Evolutionary conservation across 2,113 vertebrate genomes (phyloP).

Genomic region (Pelodiscus sinensis): DNA sequence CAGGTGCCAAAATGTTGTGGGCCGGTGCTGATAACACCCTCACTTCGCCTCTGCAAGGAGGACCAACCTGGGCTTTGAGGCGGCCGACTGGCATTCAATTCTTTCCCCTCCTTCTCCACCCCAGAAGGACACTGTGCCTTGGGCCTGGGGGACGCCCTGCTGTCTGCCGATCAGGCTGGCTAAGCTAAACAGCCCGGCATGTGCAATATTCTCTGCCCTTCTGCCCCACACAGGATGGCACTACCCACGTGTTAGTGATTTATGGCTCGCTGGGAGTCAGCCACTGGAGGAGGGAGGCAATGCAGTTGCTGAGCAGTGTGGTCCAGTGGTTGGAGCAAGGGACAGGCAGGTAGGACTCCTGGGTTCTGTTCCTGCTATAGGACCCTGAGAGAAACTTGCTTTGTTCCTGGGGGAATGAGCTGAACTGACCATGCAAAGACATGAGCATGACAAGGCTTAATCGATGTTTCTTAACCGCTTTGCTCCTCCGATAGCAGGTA

Average conservation of each 20-base stretch:
- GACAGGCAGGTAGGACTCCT: not conserved
- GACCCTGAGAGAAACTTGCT: not conserved
- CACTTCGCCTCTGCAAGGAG: no score
- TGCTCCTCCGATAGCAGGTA: not conserved
- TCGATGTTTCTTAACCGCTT: not conserved
- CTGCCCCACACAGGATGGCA: not conserved
- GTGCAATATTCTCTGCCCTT: not conserved
- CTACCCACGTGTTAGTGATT: not conserved
- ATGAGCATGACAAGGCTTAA: not conserved
- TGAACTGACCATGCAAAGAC: not conserved
- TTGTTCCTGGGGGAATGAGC: not conserved
- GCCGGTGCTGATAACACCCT: no score
- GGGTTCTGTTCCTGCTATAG: not conserved
- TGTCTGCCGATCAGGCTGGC: not conserved
- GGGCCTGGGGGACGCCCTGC: not conserved
- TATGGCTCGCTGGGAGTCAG: not conserved
- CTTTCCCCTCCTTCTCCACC: not conserved
- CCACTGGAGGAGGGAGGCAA: not conserved
- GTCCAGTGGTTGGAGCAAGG: not conserved
- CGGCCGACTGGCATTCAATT: not conserved
- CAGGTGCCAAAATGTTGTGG: no score
- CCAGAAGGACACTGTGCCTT: not conserved
- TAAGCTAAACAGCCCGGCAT: not conserved
- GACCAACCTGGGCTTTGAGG: not conserved
- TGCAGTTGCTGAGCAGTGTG: not conserved